phyloP scores from a whole-genome alignment of 1,140 invertebrate species.

The Bombus waltoni region DNA sequence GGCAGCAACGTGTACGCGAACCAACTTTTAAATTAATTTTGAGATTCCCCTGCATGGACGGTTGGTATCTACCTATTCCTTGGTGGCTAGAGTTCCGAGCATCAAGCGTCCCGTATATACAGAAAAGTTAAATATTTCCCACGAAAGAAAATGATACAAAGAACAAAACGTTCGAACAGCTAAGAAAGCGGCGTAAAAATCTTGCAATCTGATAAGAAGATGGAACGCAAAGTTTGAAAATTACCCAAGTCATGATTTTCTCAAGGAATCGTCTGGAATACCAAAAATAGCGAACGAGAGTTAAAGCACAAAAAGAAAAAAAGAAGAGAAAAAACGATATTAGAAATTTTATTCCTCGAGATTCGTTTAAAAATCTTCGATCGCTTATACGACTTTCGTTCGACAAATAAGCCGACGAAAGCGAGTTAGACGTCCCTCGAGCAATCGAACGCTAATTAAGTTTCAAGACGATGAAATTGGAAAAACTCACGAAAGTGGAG shows the following conservation, averaged over 20 bases:
- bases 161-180: background rate
- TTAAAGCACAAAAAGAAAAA: background rate
- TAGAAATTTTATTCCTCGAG: no score
- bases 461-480: no score
- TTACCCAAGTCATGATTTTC: no score
- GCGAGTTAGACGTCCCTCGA: no score
- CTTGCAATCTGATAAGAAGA: background rate
- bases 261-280: background rate
- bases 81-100: background rate
- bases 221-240: background rate
- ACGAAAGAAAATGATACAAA: background rate
- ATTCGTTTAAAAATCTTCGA: no score
- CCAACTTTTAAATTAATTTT: slow-evolving; percentile 31
- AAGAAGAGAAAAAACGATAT: no score
- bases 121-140: no score
- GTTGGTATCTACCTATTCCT: background rate
- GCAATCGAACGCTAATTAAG: no score
- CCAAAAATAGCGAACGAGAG: background rate
- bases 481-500: no score
- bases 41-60: background rate
- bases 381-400: no score
- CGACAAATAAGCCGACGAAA: no score
- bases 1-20: background rate
- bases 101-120: slow-evolving; percentile 13
- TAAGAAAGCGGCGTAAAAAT: background rate